A percentile compares a stretch with the other conserved stretches of the same genome.
Conservation (phyloP, 2,888 invertebrate genomes). For the Clitarchus hookeri region DNA sequence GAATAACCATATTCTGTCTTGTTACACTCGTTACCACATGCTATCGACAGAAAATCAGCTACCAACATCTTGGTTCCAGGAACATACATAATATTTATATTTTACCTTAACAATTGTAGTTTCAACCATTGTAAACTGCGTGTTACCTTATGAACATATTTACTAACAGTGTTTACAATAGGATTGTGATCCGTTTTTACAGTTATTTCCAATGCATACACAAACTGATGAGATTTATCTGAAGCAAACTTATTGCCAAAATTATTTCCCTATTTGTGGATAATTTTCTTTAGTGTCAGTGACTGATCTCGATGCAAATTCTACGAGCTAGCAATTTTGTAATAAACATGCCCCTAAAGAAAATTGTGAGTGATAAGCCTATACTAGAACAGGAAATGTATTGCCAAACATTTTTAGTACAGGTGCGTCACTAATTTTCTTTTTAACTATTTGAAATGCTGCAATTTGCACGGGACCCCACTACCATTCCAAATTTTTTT, state of each 20-base stretch:
- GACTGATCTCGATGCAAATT: background rate
- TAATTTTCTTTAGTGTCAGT: background rate
- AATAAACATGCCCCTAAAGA: background rate
- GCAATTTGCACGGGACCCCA: background rate
- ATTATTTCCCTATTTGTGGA: background rate
- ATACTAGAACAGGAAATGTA: background rate
- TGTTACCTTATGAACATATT: background rate
- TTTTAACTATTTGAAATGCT: background rate
- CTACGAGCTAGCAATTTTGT: background rate
- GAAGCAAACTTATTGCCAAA: background rate
- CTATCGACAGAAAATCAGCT: no score
- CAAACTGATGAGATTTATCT: background rate
- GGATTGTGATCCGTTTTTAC: background rate
- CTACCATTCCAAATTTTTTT: background rate
- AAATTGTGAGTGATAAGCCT: background rate
- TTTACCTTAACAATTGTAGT: no score
- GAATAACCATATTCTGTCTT: no score
- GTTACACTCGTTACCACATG: no score
- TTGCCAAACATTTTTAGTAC: background rate
- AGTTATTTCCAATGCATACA: background rate
- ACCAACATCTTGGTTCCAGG: no score
- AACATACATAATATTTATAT: no score
- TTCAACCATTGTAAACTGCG: no score
- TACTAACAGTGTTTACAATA: background rate
- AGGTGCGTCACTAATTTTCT: background rate